Evolutionary conservation across 2,113 vertebrate genomes (phyloP).

Genomic region (Dipodomys spectabilis): DNA sequence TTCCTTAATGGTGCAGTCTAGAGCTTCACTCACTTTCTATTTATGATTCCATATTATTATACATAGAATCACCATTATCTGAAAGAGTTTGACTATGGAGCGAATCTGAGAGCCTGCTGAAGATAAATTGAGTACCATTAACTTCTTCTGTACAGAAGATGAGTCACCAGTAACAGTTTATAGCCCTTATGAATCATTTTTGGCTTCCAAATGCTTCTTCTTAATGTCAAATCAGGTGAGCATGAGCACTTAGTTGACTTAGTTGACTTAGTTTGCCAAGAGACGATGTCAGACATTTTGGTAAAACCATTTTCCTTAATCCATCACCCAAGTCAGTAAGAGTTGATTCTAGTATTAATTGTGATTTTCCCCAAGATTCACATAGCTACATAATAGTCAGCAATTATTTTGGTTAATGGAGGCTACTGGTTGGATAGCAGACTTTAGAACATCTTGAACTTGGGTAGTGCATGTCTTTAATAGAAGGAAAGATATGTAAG

Average conservation of each 20-base stretch:
- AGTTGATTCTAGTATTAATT: not conserved
- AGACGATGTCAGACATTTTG: not conserved
- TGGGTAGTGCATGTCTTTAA: not conserved
- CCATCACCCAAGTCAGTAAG: not conserved
- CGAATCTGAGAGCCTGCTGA: not conserved
- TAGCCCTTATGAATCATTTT: not conserved
- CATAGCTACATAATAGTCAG: not conserved
- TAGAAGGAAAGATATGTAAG: not conserved
- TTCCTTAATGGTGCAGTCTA: not conserved
- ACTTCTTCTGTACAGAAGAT: not conserved
- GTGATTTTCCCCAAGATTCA: not conserved
- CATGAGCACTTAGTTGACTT: not conserved
- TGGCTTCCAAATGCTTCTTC: not conserved
- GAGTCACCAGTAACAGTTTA: slow-evolving; percentile 1
- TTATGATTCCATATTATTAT: not conserved
- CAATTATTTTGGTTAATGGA: not conserved
- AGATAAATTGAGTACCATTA: not conserved
- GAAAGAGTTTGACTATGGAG: not conserved
- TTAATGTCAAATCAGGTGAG: not conserved
- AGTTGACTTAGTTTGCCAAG: not conserved
- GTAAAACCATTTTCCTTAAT: not conserved
- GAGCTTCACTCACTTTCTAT: not conserved
- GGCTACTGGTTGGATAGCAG: not conserved
- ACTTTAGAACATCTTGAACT: not conserved
- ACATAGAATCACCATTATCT: not conserved